Conservation (phyloP, 2,888 invertebrate genomes). For the Bibio marci region DNA sequence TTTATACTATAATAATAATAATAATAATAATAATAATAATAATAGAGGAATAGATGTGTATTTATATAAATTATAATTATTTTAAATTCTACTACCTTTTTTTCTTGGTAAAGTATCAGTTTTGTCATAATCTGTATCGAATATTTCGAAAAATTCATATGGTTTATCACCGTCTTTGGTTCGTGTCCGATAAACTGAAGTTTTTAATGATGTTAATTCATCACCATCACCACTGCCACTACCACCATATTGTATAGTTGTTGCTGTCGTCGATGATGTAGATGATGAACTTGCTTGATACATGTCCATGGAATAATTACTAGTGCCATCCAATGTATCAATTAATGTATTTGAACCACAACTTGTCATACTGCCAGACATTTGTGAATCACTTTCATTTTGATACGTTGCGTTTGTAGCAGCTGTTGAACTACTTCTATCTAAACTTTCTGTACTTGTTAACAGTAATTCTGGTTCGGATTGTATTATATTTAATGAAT, state of each 20-base stretch:
- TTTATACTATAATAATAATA: too few species aligned
- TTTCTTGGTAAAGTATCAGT: conserved; percentile 6
- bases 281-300: background rate
- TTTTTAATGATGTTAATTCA: too few species aligned
- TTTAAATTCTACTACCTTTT: conserved; percentile 7
- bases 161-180: conserved; percentile 6
- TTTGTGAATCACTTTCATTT: conserved; percentile 67
- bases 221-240: too few species aligned
- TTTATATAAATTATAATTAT: too few species aligned
- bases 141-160: conserved; percentile 10
- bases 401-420: conserved; percentile 72
- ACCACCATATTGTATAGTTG: too few species aligned
- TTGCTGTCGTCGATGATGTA: background rate
- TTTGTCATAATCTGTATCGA: conserved; percentile 9
- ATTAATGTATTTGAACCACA: conserved; percentile 72
- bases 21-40: too few species aligned
- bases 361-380: conserved; percentile 74
- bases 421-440: conserved; percentile 53
- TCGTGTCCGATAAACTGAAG: too few species aligned
- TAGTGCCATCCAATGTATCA: conserved; percentile 26
- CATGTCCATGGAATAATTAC: background rate
- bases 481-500: conserved; percentile 20
- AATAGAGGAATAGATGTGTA: too few species aligned
- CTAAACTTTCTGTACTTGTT: conserved; percentile 55
- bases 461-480: conserved; percentile 38